Evolutionary conservation across 2,113 vertebrate species (phyloP).

Genomic region (Indri indri): DNA sequence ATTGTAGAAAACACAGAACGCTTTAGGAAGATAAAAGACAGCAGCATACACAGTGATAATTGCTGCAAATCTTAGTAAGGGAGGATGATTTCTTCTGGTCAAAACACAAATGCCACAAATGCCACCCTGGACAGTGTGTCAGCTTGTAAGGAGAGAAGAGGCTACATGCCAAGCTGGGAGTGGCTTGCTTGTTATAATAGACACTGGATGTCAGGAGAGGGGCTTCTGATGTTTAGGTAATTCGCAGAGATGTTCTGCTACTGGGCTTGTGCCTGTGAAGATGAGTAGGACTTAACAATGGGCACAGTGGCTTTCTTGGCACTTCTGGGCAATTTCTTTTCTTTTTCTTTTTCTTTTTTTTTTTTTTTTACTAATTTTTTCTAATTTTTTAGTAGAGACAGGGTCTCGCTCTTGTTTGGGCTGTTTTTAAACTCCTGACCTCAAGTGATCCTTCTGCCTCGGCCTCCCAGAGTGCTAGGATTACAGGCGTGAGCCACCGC

Average conservation of each 20-base stretch:
- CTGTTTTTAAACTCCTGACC: no score
- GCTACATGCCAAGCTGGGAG: neutral
- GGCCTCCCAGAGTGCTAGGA: no score
- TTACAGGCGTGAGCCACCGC: no score
- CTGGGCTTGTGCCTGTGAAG: neutral
- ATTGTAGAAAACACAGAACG: neutral
- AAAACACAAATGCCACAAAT: neutral
- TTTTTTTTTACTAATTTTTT: no score
- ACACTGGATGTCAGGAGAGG: neutral
- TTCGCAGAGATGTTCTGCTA: neutral
- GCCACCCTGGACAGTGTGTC: neutral
- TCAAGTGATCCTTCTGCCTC: no score
- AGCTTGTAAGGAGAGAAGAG: neutral
- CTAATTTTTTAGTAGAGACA: no score
- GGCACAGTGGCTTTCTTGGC: accelerated
- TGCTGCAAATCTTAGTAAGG: neutral
- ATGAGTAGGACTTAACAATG: neutral
- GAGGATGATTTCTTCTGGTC: neutral
- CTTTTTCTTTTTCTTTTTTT: no score
- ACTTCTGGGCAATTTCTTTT: neutral
- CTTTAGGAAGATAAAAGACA: neutral
- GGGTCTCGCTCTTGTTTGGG: no score
- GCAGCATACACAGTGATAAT: neutral
- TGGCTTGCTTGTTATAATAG: neutral
- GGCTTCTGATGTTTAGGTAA: neutral